phyloP scores from a whole-genome alignment of 2,888 invertebrate species.

The Andricus quercusramuli region DNA sequence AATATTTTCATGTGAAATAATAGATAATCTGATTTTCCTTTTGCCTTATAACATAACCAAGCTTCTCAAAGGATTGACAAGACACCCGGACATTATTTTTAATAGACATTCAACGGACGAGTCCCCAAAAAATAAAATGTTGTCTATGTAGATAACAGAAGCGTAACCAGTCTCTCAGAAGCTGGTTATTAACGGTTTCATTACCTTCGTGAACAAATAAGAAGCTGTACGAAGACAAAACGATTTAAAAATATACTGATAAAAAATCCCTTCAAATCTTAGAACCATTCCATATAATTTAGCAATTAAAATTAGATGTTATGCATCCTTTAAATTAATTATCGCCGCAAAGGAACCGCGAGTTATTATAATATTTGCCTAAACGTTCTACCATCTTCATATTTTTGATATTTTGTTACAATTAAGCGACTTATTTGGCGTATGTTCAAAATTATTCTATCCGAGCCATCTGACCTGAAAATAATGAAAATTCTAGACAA shows the following conservation, averaged over 20 bases:
- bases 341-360: not conserved
- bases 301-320: not conserved
- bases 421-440: not conserved
- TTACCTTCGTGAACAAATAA: not conserved
- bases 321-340: not conserved
- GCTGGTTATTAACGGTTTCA: not conserved
- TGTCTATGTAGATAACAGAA: too few species aligned
- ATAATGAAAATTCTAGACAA: conserved; percentile 11
- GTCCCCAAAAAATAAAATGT: too few species aligned
- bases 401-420: not conserved
- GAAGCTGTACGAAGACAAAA: not conserved
- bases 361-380: not conserved
- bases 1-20: too few species aligned
- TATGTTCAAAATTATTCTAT: not conserved
- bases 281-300: too few species aligned
- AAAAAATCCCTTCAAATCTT: too few species aligned
- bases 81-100: too few species aligned
- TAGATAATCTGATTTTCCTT: too few species aligned
- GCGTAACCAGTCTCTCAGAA: too few species aligned
- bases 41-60: too few species aligned
- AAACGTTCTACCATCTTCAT: not conserved
- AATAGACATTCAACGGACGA: too few species aligned
- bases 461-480: not conserved
- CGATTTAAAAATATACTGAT: too few species aligned
- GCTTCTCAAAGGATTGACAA: too few species aligned